A percentile compares a stretch with the other conserved stretches of the same genome.
Evolutionary conservation across 2,888 invertebrate species (phyloP).

Genomic region (Pseudococcus jackbeardsleyi): DNA sequence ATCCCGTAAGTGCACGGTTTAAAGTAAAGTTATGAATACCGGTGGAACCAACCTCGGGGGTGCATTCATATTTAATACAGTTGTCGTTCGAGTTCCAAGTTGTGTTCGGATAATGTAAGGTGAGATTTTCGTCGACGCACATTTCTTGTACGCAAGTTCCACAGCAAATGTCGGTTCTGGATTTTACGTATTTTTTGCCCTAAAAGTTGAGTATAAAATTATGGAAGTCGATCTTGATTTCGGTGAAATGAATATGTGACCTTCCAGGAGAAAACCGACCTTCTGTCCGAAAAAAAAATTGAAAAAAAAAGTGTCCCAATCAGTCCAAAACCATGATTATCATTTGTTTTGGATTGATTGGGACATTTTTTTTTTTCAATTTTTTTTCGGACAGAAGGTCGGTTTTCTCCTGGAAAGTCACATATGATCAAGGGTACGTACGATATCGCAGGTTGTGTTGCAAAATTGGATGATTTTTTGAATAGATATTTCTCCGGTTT

Average conservation of each 20-base stretch:
- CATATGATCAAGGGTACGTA: constrained; percentile 32
- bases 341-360: too few relatives aligned
- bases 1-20: not conserved
- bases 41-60: constrained; percentile 69
- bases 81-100: constrained; percentile 79
- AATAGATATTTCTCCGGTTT: constrained; percentile 72
- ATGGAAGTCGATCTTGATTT: not conserved
- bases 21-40: constrained; percentile 66
- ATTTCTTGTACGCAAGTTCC: constrained; percentile 77
- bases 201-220: constrained; percentile 68
- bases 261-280: too few relatives aligned
- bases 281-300: too few relatives aligned
- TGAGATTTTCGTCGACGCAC: constrained; percentile 73
- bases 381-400: too few relatives aligned
- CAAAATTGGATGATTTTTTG: constrained; percentile 74
- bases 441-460: constrained; percentile 71
- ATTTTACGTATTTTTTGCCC: constrained; percentile 75
- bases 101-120: constrained; percentile 72
- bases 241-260: not conserved
- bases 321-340: too few relatives aligned
- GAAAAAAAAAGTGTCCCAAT: too few relatives aligned
- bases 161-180: constrained; percentile 74
- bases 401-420: too few relatives aligned
- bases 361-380: too few relatives aligned
- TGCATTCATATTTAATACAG: constrained; percentile 71